These are phyloP conservation scores for Agapornis roseicollis DNA, from an alignment of 2,113 vertebrate species.

Conservation along the genomic window DNA sequence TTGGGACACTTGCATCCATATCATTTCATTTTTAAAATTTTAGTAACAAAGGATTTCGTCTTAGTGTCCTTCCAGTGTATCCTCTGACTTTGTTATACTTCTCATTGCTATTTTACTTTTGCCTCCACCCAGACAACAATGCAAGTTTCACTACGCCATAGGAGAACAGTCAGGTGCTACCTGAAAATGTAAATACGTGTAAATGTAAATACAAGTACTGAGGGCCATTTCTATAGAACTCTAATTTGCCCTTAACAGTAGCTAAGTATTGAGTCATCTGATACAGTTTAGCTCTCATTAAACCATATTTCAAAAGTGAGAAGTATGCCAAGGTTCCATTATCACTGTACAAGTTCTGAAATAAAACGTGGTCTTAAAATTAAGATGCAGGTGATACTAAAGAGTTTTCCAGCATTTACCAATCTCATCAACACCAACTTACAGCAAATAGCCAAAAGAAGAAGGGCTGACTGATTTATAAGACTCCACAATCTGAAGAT, in stretches of 20 bases:
- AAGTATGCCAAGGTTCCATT: not conserved
- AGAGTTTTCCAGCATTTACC: not conserved
- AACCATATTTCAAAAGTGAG: not conserved
- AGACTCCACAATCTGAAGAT: not conserved
- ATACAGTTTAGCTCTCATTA: not conserved
- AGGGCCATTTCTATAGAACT: not conserved
- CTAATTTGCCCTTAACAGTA: not conserved
- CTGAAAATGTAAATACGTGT: not conserved
- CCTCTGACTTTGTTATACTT: not conserved
- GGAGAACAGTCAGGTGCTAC: not conserved
- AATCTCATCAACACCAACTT: not conserved
- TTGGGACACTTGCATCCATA: not conserved
- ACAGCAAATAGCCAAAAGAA: not conserved
- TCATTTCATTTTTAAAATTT: not conserved
- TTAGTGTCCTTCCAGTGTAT: not conserved
- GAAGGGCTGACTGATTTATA: not conserved
- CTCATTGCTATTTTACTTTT: not conserved
- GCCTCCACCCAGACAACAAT: not conserved
- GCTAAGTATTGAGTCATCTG: not conserved
- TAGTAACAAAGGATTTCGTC: not conserved
- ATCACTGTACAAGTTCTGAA: rapidly evolving
- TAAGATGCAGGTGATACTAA: not conserved
- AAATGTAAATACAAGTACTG: too few species aligned
- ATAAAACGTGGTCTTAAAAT: not conserved
- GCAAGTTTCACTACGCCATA: not conserved